These are phyloP conservation scores for Lydus trimaculatus DNA, from an alignment of 2,888 invertebrate species.

Conservation along the genomic window DNA sequence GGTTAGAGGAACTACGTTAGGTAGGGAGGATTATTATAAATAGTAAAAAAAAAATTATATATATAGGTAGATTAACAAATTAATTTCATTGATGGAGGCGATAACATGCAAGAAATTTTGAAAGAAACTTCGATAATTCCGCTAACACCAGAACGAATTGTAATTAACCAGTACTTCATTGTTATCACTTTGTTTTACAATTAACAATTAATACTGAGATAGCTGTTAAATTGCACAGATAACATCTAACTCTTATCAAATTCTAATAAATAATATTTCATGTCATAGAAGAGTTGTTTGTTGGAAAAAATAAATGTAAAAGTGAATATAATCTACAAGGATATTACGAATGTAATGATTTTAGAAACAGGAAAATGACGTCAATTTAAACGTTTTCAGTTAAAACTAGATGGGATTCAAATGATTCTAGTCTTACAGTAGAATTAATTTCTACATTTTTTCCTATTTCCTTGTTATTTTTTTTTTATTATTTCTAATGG, in stretches of 20 bases:
- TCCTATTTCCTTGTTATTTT: background rate
- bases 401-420: constrained; percentile 1
- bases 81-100: constrained; percentile 27
- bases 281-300: background rate
- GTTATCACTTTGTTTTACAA: constrained; percentile 10
- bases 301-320: background rate
- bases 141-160: too few relatives aligned
- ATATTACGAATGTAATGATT: background rate
- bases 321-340: background rate
- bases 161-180: background rate
- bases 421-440: background rate
- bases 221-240: background rate
- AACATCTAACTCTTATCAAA: too few relatives aligned
- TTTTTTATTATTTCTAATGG: background rate
- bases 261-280: too few relatives aligned
- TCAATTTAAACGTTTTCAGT: background rate
- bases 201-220: constrained; percentile 10
- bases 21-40: constrained; percentile 24
- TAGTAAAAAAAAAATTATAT: constrained; percentile 21
- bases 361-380: constrained; percentile 3
- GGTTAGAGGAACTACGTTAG: constrained; percentile 49
- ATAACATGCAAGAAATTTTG: background rate
- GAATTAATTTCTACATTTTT: background rate
- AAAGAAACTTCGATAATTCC: background rate
- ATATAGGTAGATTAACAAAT: constrained; percentile 26